Percentiles rank a stretch among this genome's conserved stretches.
Evolutionary conservation across 2,113 vertebrate genomes (phyloP).

Genomic region (Rhea americana): DNA sequence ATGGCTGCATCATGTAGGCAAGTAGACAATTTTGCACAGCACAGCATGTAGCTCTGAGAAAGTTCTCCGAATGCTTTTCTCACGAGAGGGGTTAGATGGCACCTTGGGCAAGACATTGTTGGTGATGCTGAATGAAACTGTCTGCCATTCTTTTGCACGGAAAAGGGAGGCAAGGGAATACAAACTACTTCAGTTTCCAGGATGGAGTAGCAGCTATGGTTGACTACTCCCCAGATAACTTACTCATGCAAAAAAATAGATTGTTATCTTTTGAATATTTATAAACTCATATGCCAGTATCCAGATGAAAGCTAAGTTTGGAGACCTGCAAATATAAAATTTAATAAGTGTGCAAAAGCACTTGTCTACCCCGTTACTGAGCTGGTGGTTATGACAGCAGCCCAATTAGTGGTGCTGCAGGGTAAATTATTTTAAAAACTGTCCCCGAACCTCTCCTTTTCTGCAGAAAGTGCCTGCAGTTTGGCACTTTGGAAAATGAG

Average conservation of each 20-base stretch:
- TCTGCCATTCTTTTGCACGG: neutral
- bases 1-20: neutral
- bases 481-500: neutral
- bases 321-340: neutral
- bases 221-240: neutral
- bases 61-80: neutral
- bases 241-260: neutral
- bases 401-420: neutral
- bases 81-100: neutral
- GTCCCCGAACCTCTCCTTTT: rapidly evolving
- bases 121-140: neutral
- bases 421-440: neutral
- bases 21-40: neutral
- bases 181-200: neutral
- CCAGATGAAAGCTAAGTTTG: neutral
- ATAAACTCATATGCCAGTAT: neutral
- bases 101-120: rapidly evolving
- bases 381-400: neutral
- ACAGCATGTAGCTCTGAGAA: rapidly evolving
- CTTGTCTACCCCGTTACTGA: neutral
- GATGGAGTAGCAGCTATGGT: neutral
- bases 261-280: neutral
- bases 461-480: neutral
- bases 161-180: neutral
- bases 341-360: neutral